Evolutionary conservation across 2,113 vertebrate species (phyloP).

Genomic region (Cichladusa arquata): DNA sequence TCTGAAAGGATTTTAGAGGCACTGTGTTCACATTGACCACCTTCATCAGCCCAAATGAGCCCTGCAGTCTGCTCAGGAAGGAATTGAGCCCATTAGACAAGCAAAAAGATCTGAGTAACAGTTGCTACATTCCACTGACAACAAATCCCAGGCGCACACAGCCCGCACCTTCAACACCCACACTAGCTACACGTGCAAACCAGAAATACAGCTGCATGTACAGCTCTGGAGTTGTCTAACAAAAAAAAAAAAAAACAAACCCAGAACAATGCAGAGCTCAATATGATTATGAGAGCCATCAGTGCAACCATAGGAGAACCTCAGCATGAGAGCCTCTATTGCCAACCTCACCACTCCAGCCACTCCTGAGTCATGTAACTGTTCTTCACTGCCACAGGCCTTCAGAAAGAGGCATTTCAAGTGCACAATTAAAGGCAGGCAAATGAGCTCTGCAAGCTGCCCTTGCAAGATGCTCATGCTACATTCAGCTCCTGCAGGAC

Average conservation of each 20-base stretch:
- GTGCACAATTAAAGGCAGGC: not conserved
- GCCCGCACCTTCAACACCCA: not conserved
- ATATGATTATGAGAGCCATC: not conserved
- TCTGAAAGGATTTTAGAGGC: not conserved
- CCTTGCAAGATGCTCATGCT: not conserved
- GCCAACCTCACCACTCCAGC: not conserved
- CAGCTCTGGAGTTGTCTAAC: not conserved
- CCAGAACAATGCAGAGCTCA: not conserved
- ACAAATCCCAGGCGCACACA: not conserved
- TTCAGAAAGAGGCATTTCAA: not conserved
- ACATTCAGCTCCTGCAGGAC: not conserved
- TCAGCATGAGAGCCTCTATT: not conserved
- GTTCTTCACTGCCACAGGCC: not conserved
- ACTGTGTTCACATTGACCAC: not conserved
- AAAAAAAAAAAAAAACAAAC: not conserved
- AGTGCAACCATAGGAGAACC: not conserved
- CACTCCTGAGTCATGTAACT: slow-evolving; percentile 43
- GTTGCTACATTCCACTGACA: not conserved
- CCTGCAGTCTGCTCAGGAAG: not conserved
- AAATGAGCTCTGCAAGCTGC: not conserved
- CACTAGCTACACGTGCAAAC: not conserved
- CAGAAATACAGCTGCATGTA: not conserved
- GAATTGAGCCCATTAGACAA: not conserved
- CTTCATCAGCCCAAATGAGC: not conserved
- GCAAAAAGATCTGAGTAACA: not conserved